A percentile compares a stretch with the other conserved stretches of the same genome.
Evolutionary conservation across 2,797 vertebrate genomes (phyloP).

Genomic region (Eulemur albifrons): DNA sequence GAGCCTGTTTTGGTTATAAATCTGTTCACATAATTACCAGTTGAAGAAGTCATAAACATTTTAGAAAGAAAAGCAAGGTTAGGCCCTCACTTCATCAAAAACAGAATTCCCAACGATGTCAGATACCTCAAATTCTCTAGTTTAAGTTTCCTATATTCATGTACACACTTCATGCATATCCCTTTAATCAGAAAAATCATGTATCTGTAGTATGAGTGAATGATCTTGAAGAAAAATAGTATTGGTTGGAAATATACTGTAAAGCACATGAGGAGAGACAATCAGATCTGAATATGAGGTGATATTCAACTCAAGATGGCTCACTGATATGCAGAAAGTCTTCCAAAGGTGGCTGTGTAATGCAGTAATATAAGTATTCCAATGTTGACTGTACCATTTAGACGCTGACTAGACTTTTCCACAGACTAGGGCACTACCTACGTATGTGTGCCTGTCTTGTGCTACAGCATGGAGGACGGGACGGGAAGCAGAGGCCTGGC

Average conservation of each 20-base stretch:
- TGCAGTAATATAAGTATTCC: neutral
- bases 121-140: conserved; percentile 67
- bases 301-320: neutral
- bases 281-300: neutral
- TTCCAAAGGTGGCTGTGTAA: neutral
- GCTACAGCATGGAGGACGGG: neutral
- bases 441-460: neutral
- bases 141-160: neutral
- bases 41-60: conserved; percentile 82
- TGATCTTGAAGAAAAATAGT: conserved; percentile 29
- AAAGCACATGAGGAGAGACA: neutral
- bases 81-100: conserved; percentile 79
- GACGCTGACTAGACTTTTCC: neutral
- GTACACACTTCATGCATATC: neutral
- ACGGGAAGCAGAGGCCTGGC: neutral
- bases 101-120: conserved; percentile 78
- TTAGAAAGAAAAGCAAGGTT: conserved; percentile 80
- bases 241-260: neutral
- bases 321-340: neutral
- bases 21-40: conserved; percentile 83
- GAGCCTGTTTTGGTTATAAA: conserved; percentile 82
- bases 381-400: neutral
- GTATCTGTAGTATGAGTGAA: neutral
- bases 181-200: conserved; percentile 4
- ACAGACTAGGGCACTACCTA: neutral